Evolutionary conservation across 1,140 invertebrate species (phyloP).

Genomic region (Melanaphis sacchari): DNA sequence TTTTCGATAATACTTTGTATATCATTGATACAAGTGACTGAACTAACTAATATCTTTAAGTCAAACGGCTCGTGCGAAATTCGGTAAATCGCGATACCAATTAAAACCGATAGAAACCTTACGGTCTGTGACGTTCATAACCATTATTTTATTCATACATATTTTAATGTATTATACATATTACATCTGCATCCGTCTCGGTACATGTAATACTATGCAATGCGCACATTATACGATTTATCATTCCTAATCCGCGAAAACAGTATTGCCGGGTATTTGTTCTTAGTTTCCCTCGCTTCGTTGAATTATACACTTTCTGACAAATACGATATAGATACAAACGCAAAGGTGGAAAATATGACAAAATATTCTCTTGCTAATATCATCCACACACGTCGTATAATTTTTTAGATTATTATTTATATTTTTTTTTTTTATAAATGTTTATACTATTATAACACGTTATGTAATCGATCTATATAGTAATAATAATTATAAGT

Average conservation of each 20-base stretch:
- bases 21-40: too few species aligned
- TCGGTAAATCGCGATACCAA: not conserved
- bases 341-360: not conserved
- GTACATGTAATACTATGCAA: not conserved
- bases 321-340: not conserved
- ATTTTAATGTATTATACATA: not conserved
- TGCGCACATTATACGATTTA: not conserved
- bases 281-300: not conserved
- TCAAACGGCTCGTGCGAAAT: not conserved
- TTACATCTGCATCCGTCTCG: not conserved
- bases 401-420: not conserved
- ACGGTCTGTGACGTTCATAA: not conserved
- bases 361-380: not conserved
- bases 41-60: too few species aligned
- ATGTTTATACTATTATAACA: not conserved
- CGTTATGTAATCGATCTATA: too few species aligned
- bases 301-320: constrained; percentile 23
- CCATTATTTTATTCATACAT: not conserved
- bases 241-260: not conserved
- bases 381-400: not conserved
- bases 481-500: too few species aligned
- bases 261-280: not conserved
- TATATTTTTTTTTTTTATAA: not conserved
- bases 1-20: too few species aligned
- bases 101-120: not conserved